Evolutionary conservation across 2,888 invertebrate genomes (phyloP).

Genomic region (Diloba caeruleocephala): DNA sequence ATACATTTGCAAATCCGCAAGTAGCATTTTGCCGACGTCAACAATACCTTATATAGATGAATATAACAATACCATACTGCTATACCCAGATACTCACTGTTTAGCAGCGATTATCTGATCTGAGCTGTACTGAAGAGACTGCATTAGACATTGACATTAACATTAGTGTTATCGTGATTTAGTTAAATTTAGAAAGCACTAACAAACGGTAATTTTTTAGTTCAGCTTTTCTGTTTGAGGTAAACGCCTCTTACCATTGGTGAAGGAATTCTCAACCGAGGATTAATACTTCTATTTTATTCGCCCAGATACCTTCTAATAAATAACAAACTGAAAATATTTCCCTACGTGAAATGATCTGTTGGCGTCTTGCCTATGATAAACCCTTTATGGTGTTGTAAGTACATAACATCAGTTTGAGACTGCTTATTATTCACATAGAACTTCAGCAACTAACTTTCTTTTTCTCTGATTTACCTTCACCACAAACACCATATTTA

Average conservation of each 20-base stretch:
- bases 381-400: constrained; percentile 27
- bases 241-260: background rate
- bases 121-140: too few species aligned
- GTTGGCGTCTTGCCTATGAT: constrained; percentile 17
- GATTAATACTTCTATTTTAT: constrained; percentile 31
- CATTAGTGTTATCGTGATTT: too few species aligned
- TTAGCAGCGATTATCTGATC: too few species aligned
- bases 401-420: constrained; percentile 24
- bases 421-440: background rate
- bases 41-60: too few species aligned
- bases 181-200: background rate
- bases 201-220: constrained; percentile 23
- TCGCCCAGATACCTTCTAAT: constrained; percentile 17
- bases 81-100: too few species aligned
- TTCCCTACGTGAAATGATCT: constrained; percentile 23
- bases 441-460: background rate
- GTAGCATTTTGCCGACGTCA: too few species aligned
- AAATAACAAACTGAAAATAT: constrained; percentile 17
- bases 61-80: too few species aligned
- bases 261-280: background rate
- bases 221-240: background rate
- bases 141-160: too few species aligned
- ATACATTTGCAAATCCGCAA: too few species aligned
- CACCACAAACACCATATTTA: constrained; percentile 3
- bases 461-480: background rate